Conservation (phyloP, 2,797 vertebrate species). For the Anas bernieri region DNA sequence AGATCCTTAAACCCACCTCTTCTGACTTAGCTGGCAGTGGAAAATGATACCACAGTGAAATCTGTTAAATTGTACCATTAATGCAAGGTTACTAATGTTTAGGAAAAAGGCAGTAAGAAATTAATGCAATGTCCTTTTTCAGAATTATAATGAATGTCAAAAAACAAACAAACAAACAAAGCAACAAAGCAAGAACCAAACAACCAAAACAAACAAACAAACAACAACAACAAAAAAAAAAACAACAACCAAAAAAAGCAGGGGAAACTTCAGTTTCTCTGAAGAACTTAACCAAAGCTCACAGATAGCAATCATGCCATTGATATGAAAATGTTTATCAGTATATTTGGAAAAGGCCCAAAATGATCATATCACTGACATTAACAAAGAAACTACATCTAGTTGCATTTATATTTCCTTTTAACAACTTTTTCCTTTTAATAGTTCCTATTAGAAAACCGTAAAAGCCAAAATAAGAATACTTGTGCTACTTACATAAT, state of each 20-base stretch:
- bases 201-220: background rate
- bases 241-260: background rate
- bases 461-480: background rate
- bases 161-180: background rate
- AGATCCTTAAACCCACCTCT: background rate
- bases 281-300: background rate
- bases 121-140: background rate
- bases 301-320: constrained; percentile 21
- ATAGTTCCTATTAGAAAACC: background rate
- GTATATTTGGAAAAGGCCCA: background rate
- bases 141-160: background rate
- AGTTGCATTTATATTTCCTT: constrained; percentile 10
- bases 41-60: background rate
- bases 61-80: background rate
- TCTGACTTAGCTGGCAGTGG: background rate
- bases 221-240: background rate
- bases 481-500: background rate
- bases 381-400: constrained; percentile 26
- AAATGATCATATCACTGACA: background rate
- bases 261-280: background rate
- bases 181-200: too few species aligned
- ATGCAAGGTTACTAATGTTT: background rate
- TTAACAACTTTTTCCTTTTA: constrained; percentile 2
- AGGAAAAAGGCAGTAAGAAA: background rate
- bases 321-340: constrained; percentile 14